Evolutionary conservation across 2,888 invertebrate genomes (phyloP).

Genomic region (Agrotis exclamationis): DNA sequence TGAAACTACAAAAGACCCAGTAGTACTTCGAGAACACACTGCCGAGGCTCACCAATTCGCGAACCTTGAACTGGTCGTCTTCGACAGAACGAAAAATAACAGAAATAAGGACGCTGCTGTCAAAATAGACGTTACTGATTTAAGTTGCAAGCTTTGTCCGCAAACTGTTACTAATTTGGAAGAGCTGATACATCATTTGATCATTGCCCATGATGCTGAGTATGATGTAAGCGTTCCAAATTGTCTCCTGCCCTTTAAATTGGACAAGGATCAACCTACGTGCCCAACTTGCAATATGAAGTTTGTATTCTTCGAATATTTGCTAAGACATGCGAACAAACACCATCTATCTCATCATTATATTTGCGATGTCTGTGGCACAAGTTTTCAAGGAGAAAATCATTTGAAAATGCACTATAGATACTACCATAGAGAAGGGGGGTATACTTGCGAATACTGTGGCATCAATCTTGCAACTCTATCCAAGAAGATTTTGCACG

Average conservation of each 20-base stretch:
- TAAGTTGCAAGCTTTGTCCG: constrained; percentile 82
- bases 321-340: constrained; percentile 86
- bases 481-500: constrained; percentile 86
- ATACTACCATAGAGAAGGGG: constrained; percentile 86
- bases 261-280: constrained; percentile 83
- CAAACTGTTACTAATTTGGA: constrained; percentile 79
- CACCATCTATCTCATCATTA: constrained; percentile 86
- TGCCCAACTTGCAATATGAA: constrained; percentile 86
- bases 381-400: constrained; percentile 88
- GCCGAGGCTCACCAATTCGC: constrained; percentile 77
- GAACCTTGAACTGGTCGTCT: constrained; percentile 82
- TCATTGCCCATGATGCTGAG: constrained; percentile 87
- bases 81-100: constrained; percentile 85
- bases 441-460: constrained; percentile 86
- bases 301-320: constrained; percentile 86
- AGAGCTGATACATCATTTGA: constrained; percentile 84
- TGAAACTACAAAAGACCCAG: constrained; percentile 84
- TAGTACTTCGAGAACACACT: constrained; percentile 79
- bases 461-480: constrained; percentile 86
- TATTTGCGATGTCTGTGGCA: constrained; percentile 87
- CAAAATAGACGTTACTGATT: constrained; percentile 85
- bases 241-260: constrained; percentile 84
- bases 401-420: constrained; percentile 88
- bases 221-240: constrained; percentile 86
- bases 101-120: constrained; percentile 87